Base-by-base conservation (phyloP, 2,113 vertebrate species). In the Engystomops pustulosus region DNA sequence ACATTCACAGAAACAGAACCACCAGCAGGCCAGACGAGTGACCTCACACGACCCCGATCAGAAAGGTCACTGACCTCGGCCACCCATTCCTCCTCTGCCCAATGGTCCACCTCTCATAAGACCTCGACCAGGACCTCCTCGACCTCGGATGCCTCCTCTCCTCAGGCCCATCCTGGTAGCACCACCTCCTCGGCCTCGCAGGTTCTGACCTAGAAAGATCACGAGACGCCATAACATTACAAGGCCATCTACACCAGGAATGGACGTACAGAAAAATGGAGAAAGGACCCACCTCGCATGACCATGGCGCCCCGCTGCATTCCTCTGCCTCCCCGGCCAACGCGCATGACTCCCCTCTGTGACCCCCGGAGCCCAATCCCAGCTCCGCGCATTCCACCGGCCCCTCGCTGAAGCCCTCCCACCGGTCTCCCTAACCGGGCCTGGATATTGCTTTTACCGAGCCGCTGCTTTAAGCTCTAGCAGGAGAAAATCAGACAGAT, bases 361-460 rank as follows among this genome's bases (percentile, higher is more conserved):
- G 97, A 86, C 1, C 97, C 97, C 1, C 97, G 92, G 90, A 96
- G 93, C 18, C 93, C 95, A 89, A 96, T 95, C 0, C 91, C 84
- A 4, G 94, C 89, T 4, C 95, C 95, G 84, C 97, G 91, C 53
- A 94, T 95, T 25, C 93, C 95, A 9, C 90, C 71, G 0, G 90
- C 88, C 44, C 96, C 97, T 0, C 96, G 94, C 86, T 94, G 90
- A 36, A 98, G 88, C 32, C 92, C 0, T 23, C 96, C 97, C 0
- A 95, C 88, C 0, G 97, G 98, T 18, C 98, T 94, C 85, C 98
- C 98, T 86, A 99, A 90, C 6, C 98, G 91, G 3, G 98, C 98
- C 91, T 99, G 98, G 88, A 99, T 99, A 93, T 98, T 99, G 88
- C 97, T 96, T 89, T 98, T 98, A 20, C 98, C 98, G 79, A 99